Evolutionary conservation across 2,113 vertebrate genomes (phyloP).

Genomic region (Lichenostomus cassidix): DNA sequence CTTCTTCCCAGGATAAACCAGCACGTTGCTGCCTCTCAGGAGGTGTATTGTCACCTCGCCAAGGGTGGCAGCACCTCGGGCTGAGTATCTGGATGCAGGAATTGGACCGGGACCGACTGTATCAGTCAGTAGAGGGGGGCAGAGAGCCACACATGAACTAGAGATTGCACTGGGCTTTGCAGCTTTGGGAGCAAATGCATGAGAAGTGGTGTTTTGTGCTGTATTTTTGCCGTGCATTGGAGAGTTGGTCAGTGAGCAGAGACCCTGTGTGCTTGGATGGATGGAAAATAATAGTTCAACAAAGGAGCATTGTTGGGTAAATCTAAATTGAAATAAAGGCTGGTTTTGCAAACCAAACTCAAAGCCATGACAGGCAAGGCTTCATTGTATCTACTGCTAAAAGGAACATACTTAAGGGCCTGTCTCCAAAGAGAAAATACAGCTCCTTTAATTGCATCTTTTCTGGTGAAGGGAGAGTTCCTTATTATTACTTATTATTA

Average conservation of each 20-base stretch:
- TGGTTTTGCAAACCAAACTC: conserved; percentile 9
- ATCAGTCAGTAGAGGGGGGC: conserved; percentile 48
- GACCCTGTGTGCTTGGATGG: not conserved
- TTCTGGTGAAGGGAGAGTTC: not conserved
- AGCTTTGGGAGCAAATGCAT: not conserved
- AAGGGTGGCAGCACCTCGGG: not conserved
- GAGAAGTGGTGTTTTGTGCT: not conserved
- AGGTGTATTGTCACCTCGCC: conserved; percentile 4
- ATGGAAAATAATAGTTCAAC: not conserved
- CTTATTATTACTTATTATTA: not conserved
- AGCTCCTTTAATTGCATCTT: conserved; percentile 6
- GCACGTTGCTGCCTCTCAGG: not conserved
- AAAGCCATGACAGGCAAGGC: not conserved
- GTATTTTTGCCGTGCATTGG: not conserved
- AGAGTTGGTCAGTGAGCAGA: not conserved
- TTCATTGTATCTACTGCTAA: conserved; percentile 29
- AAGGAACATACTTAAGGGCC: conserved; percentile 12
- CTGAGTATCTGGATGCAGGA: not conserved
- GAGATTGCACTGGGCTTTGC: not conserved
- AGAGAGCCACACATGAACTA: not conserved
- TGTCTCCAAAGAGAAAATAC: not conserved
- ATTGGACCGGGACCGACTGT: not conserved
- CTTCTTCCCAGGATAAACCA: not conserved
- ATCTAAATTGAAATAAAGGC: not conserved
- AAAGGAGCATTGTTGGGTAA: not conserved